A percentile compares a stretch with the other conserved stretches of the same genome.
phyloP scores from a whole-genome alignment of 2,113 vertebrate genomes.

The Psittacula cyanocephala region DNA sequence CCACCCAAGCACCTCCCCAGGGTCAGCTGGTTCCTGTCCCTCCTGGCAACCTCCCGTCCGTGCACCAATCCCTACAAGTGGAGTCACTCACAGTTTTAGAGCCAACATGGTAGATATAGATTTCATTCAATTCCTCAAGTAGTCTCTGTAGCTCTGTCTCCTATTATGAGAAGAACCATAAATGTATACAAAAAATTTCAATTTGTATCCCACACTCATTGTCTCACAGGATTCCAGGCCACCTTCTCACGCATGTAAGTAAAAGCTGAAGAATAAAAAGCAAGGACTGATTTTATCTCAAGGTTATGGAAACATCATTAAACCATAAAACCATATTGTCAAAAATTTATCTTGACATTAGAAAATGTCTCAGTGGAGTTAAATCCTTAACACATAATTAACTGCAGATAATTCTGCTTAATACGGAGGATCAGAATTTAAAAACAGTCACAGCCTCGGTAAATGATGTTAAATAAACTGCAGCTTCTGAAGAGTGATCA shows the following conservation, averaged over 20 bases:
- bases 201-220: background rate
- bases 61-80: no score
- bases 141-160: background rate
- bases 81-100: background rate
- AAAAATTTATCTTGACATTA: slow-evolving; percentile 61
- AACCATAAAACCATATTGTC: slow-evolving; percentile 31
- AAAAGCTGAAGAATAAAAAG: slow-evolving; percentile 46
- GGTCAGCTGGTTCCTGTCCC: no score
- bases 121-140: background rate
- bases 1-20: no score
- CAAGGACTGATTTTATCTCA: slow-evolving; percentile 65
- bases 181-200: background rate
- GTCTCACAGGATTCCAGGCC: background rate
- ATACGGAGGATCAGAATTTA: slow-evolving; percentile 46
- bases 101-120: background rate
- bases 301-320: slow-evolving; percentile 62
- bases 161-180: background rate
- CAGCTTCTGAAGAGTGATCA: slow-evolving; percentile 5
- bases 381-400: slow-evolving; percentile 40
- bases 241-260: background rate
- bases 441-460: slow-evolving; percentile 49
- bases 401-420: slow-evolving; percentile 60
- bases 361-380: slow-evolving; percentile 52
- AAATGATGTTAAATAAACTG: slow-evolving; percentile 43
- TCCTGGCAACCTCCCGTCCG: no score